Base-by-base conservation (phyloP, 2,113 vertebrate genomes). In the Cavia porcellus region DNA sequence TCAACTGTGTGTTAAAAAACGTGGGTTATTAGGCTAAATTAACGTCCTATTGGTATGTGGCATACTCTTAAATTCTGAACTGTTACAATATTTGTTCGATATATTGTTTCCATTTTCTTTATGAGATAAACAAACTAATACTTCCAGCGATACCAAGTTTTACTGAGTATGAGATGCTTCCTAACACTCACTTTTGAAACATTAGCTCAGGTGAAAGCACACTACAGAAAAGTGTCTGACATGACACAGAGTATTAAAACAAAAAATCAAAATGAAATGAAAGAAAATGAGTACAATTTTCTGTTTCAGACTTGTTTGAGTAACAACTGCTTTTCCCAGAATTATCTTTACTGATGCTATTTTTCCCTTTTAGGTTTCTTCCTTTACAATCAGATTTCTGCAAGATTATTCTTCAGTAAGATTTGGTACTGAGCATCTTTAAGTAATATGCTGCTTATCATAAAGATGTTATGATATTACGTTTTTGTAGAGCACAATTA, bases 1-100 rank as follows among this genome's bases (percentile, higher is more conserved):
- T 97, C 94, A 98, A 89, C 95, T 96, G 86, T 59, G 11, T 70
- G 79, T 72, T 90, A 97, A 91, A 98, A 98, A 15, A 87, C 64
- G 8, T 15, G 91, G 24, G 35, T 30, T 93, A 92, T 96, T 52
- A 95, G 35, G 85, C 62, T 97, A 74, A 97, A 91, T 85, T 61
- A 92, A 90, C 20, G 25, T 94, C 88, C 93, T 92, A 97, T 74
- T 3, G 28, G 5, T 82, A 50, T 83, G 13, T 47, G 32, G 64
- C 30, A 9, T 84, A 94, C 14, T 45, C 22, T 79, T 32, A 82
- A 90, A 10, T 66, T 89, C 20, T 74, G 30, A 47, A 19, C 61
- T 90, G 64, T 30, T 52, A 84, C 5, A 85, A 83, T 93, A 61
- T 66, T n/a, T 88, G 30, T 62, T 89, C 11, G 83, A 68, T 75